Evolutionary conservation across 1,140 invertebrate genomes (phyloP).

Genomic region (Drosophila erecta): DNA sequence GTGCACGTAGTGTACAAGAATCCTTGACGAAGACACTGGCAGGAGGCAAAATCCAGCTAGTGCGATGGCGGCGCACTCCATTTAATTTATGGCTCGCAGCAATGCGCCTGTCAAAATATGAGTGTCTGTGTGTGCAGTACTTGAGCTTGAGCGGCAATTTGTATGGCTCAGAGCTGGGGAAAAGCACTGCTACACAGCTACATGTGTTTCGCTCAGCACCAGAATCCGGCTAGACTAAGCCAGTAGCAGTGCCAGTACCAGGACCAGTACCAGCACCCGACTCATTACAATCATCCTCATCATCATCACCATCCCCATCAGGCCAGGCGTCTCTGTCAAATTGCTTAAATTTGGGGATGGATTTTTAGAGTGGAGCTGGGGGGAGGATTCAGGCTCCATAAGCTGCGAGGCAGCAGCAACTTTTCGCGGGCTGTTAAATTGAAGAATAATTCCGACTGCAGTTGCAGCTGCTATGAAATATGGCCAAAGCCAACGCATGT

Average conservation of each 20-base stretch:
- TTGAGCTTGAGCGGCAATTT: conserved; percentile 50
- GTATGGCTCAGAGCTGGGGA: conserved; percentile 45
- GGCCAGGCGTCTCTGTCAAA: conserved; percentile 66
- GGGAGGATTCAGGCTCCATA: neutral
- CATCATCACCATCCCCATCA: conserved; percentile 21
- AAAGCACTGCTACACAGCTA: conserved; percentile 24
- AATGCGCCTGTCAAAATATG: conserved; percentile 57
- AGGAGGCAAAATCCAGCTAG: conserved; percentile 1
- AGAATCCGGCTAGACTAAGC: conserved; percentile 27
- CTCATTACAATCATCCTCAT: conserved; percentile 53
- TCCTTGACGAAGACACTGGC: conserved; percentile 20
- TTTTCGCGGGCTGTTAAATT: conserved; percentile 77
- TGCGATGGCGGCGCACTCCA: conserved; percentile 37
- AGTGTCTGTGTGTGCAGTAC: conserved; percentile 43
- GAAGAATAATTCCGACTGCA: conserved; percentile 68
- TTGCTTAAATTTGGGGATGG: conserved; percentile 62
- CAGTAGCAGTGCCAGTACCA: neutral
- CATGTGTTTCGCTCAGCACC: conserved; percentile 58
- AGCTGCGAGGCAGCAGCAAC: conserved; percentile 44
- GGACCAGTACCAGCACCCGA: neutral
- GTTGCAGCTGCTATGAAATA: conserved; percentile 65
- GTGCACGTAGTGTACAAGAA: conserved; percentile 7
- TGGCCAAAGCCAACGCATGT: conserved; percentile 66
- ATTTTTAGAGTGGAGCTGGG: neutral
- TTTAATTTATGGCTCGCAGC: conserved; percentile 72